phyloP scores from a whole-genome alignment of 2,113 vertebrate species.

The Charadrius vociferus region DNA sequence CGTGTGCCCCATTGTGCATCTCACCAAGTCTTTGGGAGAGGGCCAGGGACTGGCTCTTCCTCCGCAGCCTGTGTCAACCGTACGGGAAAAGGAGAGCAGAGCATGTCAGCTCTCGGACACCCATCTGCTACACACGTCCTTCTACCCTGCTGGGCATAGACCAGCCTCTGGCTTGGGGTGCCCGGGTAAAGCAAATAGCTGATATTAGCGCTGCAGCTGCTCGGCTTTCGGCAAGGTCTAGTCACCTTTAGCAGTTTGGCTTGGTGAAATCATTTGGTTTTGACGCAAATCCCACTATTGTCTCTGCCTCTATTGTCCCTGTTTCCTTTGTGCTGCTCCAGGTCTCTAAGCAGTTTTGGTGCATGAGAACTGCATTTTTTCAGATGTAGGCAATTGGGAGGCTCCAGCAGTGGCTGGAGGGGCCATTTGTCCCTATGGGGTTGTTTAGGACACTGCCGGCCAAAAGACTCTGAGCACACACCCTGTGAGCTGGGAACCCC shows the following conservation, averaged over 20 bases:
- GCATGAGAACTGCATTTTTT: background rate
- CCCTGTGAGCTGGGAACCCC: background rate
- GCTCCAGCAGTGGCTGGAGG: background rate
- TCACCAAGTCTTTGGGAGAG: no score
- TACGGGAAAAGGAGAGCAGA: no score
- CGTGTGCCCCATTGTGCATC: no score
- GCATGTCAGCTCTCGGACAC: background rate
- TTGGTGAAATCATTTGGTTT: background rate
- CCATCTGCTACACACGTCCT: rapidly evolving
- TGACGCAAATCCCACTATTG: conserved; percentile 56
- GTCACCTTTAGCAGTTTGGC: background rate
- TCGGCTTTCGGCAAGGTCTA: rapidly evolving
- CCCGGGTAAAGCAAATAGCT: background rate
- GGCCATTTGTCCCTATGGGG: background rate
- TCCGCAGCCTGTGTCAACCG: no score
- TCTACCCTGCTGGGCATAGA: background rate
- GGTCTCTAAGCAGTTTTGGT: conserved; percentile 5
- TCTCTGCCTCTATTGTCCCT: conserved; percentile 33
- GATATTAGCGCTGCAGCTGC: background rate
- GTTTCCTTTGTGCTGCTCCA: conserved; percentile 21
- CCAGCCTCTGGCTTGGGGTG: background rate
- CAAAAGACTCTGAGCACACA: background rate
- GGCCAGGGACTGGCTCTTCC: no score
- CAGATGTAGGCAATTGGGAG: background rate
- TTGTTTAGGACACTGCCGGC: background rate